These are phyloP conservation scores for Podarcis raffonei DNA, from an alignment of 2,113 vertebrate species.

Conservation along the genomic window DNA sequence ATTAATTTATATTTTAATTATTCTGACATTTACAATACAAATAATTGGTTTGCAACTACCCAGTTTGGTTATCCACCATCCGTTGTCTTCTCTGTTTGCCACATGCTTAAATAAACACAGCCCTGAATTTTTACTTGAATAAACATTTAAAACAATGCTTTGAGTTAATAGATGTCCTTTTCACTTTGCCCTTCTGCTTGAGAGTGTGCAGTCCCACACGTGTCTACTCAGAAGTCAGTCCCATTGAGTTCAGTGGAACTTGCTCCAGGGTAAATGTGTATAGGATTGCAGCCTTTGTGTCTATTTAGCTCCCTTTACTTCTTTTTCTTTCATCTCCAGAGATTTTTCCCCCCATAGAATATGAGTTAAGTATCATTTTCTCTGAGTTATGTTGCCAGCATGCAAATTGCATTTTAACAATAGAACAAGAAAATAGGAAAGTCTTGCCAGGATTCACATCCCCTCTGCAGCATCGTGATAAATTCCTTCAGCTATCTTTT, in stretches of 20 bases:
- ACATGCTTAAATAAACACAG: background rate
- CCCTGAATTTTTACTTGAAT: background rate
- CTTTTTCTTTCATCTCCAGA: background rate
- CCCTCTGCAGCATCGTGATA: slow-evolving; percentile 14
- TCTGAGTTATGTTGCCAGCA: background rate
- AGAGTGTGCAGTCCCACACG: background rate
- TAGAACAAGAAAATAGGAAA: slow-evolving; percentile 1
- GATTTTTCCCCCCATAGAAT: background rate
- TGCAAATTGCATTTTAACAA: background rate
- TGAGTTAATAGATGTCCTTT: background rate
- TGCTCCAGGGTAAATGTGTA: background rate
- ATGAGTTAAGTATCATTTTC: background rate
- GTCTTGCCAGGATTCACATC: background rate
- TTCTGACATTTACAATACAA: background rate
- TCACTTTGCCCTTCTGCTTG: background rate
- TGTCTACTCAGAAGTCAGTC: background rate
- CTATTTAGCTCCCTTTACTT: background rate
- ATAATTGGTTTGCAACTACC: background rate
- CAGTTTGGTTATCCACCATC: background rate
- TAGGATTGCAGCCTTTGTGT: background rate
- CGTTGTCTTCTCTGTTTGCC: background rate
- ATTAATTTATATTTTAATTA: background rate
- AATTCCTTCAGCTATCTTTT: slow-evolving; percentile 27
- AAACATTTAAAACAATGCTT: background rate
- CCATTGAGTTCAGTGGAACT: background rate